Evolutionary conservation across 2,888 invertebrate species (phyloP), one percentile per base, ranked within the genome.

Genomic region (Oegoconia quadripuncta): DNA sequence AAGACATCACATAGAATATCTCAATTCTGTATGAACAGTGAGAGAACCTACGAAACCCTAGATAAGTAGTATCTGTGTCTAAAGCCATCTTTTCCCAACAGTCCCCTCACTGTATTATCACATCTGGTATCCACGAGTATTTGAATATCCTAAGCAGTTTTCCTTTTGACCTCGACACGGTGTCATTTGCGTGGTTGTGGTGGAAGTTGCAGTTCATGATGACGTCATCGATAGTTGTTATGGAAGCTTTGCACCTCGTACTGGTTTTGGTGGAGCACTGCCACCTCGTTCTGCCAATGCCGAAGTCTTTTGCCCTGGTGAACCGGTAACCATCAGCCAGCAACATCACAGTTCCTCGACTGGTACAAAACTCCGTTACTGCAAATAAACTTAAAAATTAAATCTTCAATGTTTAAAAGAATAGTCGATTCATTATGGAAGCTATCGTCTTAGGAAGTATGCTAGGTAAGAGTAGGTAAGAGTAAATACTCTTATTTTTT

Each of bases 231-330:
- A 46, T 8, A 3, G 69, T 68, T 4, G 57, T 45, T n/a, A 69
- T 39, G 34, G 42, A 56, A 2, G 68, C 66, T 33, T 52, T 56
- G 35, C 68, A 70, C 34, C 55, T 63, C 2, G 59, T 54, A 3
- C 51, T 31, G 1, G 44, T 39, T 15, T 55, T 51, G 3, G 49
- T 45, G 13, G 57, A 54, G 36, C 69, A 66, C 38, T 59, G 59
- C 61, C 68, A 67, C 17, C 59, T 58, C 1, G 55, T 62, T 27
- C 50, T 59, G 2, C n/a, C n/a, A n/a, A 9, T 12, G 0, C 60
- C 57, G 25, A 36, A 26, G 26, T 43, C 44, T 22, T 48, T 54
- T 4, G 56, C 50, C 44, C 56, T 64, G 25, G 59, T 55, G 39
- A 64, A 71, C 2, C 59, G 52, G 37, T 48, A 55, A 0, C 52